Conservation (phyloP, 1,140 invertebrate genomes). For the Hestina assimilis region DNA sequence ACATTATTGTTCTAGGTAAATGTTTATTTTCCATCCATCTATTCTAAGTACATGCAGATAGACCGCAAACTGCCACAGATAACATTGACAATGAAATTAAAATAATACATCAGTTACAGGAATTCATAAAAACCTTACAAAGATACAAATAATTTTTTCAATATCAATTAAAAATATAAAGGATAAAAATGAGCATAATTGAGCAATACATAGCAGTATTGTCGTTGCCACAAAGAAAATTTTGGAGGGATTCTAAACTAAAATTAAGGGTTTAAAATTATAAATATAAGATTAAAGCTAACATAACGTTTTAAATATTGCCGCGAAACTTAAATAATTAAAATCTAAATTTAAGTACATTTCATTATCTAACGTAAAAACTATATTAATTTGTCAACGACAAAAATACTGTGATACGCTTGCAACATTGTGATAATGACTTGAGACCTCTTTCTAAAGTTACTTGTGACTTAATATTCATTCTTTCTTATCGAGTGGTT, state of each 20-base stretch:
- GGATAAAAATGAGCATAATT: constrained; percentile 61
- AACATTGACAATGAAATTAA: constrained; percentile 27
- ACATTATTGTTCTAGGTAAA: constrained; percentile 61
- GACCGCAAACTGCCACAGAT: constrained; percentile 55
- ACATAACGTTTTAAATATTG: constrained; percentile 54
- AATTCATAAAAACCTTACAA: constrained; percentile 21
- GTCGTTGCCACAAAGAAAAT: constrained; percentile 58
- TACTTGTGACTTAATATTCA: not conserved
- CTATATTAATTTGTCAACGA: constrained; percentile 33
- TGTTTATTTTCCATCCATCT: constrained; percentile 68
- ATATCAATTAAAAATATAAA: constrained; percentile 50
- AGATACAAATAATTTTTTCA: constrained; percentile 22
- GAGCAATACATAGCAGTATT: constrained; percentile 70
- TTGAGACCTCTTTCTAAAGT: constrained; percentile 28
- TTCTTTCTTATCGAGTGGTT: no score
- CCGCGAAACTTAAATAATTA: constrained; percentile 40
- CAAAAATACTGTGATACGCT: constrained; percentile 44
- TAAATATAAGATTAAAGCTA: constrained; percentile 63
- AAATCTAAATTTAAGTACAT: constrained; percentile 39
- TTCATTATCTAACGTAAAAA: constrained; percentile 41
- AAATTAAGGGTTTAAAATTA: constrained; percentile 43
- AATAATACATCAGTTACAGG: constrained; percentile 2
- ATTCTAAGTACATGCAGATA: constrained; percentile 60
- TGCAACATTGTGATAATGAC: constrained; percentile 29
- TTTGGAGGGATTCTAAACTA: constrained; percentile 48